phyloP scores from a whole-genome alignment of 2,113 vertebrate genomes.

The Acrocephalus kingi region DNA sequence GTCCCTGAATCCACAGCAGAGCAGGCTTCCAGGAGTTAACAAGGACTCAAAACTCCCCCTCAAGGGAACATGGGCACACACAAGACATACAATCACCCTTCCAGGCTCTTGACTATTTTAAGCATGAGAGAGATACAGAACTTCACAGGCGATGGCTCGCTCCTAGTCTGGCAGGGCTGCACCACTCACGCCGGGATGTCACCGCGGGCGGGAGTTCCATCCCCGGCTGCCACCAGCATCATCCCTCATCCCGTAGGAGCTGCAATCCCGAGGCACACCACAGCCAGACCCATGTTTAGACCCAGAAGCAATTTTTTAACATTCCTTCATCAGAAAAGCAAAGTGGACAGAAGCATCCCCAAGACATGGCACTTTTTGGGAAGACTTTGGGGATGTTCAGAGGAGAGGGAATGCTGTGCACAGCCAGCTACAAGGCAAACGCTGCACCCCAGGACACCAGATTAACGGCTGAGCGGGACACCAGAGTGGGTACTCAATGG shows the following conservation, averaged over 20 bases:
- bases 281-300: background rate
- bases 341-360: background rate
- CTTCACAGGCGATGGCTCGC: background rate
- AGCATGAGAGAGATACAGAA: background rate
- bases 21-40: background rate
- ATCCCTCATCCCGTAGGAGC: fast-evolving
- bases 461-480: fast-evolving
- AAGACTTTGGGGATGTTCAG: background rate
- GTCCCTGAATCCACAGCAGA: background rate
- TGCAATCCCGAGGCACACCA: fast-evolving
- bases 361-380: fast-evolving
- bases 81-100: background rate
- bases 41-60: background rate
- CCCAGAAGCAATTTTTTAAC: background rate
- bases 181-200: fast-evolving
- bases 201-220: fast-evolving
- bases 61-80: background rate
- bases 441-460: background rate
- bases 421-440: background rate
- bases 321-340: background rate
- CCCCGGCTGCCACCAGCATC: background rate
- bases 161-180: background rate
- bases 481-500: fast-evolving
- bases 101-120: constrained; percentile 18
- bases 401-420: background rate